Base-by-base conservation (phyloP, 2,888 invertebrate species). In the Lepidonotus clava region DNA sequence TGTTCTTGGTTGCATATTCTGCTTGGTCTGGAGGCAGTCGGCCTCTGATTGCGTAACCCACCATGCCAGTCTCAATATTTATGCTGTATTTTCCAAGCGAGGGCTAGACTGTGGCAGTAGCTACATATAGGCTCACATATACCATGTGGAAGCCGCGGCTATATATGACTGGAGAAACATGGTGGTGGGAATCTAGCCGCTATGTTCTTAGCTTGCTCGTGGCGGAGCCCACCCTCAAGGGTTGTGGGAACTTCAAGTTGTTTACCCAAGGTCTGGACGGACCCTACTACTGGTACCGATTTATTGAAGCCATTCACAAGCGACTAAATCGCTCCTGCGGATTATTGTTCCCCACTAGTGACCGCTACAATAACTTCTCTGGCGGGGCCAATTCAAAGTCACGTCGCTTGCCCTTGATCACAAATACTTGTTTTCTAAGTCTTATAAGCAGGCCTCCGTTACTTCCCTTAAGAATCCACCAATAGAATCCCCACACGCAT, bases 31-130 rank as follows among this genome's bases (percentile, higher is more conserved):
- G 11, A 24, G 28, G 80, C 6, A 28, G 41, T 51, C 46, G 24
- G 41, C 24, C 24, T 14, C 21, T 5, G 32, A 28, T 80, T 80
- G 41, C 28, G 41, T 80, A 80, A 80, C 80, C 46, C 11, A 11
- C 51, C 80, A 46, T 18, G n/a, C 46, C 46, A 80, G 80, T 46
- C 46, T 80, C 80, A 80, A 80, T 80, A 80, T 80, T 80, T 80
- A 80, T 28, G 41, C 46, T 46, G 46, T 46, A 51, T 28, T 41
- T 80, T 41, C 28, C 80, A 46, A 6, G 41, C 28, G 21, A 80
- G 80, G 32, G 24, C 46, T 21, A 71, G 71, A 71, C 36, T 66
- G 36, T 36, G 71, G 32, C 28, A 24, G 66, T 66, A 38, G 38
- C 28, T 61, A 32, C 28, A 61, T 61, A 24, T 61, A 61, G 28